Conservation (phyloP, 2,797 vertebrate species). For the Sebastes taczanowskii region DNA sequence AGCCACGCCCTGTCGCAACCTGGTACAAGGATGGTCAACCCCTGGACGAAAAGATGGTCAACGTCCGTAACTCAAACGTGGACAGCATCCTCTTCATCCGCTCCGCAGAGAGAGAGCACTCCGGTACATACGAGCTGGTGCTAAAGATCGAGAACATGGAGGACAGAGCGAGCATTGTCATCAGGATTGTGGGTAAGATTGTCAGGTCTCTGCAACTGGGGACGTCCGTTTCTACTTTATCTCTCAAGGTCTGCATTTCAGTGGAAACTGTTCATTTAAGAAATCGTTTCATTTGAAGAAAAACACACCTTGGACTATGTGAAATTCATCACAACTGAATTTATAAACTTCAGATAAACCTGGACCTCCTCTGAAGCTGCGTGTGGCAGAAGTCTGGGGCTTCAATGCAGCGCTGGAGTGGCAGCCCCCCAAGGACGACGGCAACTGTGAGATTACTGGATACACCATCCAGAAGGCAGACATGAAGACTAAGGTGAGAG, state of each 20-base stretch:
- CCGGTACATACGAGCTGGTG: conserved; percentile 87
- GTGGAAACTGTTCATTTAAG: not conserved
- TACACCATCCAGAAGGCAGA: conserved; percentile 94
- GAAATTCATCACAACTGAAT: not conserved
- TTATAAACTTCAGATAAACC: conserved; percentile 84
- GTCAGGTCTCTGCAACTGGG: not conserved
- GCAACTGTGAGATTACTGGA: conserved; percentile 88
- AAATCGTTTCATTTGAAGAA: not conserved
- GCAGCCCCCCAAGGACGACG: conserved; percentile 87
- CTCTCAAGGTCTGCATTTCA: not conserved
- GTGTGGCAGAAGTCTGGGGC: conserved; percentile 90
- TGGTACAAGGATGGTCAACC: conserved; percentile 89
- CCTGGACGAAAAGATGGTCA: conserved; percentile 81
- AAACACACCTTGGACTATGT: not conserved
- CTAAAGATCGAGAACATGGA: conserved; percentile 91
- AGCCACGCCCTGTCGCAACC: conserved; percentile 86
- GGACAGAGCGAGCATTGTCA: conserved; percentile 84
- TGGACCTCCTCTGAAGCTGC: conserved; percentile 81
- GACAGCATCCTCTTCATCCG: conserved; percentile 92
- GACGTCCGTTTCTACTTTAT: not conserved
- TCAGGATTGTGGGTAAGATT: conserved; percentile 86
- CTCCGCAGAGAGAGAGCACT: conserved; percentile 85
- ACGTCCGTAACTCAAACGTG: conserved; percentile 82
- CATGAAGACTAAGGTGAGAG: conserved; percentile 89
- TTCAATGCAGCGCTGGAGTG: conserved; percentile 91